These are phyloP conservation scores for Alentia gelatinosa DNA, from an alignment of 2,888 invertebrate species.

Conservation along the genomic window DNA sequence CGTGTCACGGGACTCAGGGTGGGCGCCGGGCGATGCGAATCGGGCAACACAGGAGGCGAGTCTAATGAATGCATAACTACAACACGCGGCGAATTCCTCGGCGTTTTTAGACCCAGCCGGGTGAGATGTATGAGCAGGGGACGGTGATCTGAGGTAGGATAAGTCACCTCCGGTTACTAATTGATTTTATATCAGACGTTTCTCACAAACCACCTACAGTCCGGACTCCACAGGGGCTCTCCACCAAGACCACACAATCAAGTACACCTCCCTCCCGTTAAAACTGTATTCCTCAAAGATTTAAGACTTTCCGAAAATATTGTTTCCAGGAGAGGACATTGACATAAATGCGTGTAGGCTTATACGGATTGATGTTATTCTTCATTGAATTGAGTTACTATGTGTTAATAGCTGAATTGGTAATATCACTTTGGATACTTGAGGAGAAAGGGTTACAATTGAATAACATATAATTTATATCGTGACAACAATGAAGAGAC, in stretches of 20 bases:
- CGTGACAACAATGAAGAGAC: not conserved
- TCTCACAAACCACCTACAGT: not conserved
- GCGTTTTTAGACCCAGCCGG: not conserved
- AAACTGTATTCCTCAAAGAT: no score
- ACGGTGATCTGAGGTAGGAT: not conserved
- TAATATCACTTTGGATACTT: not conserved
- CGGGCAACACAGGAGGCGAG: no score
- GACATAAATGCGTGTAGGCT: no score
- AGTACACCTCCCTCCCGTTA: no score
- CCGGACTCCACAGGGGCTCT: not conserved
- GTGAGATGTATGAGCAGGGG: not conserved
- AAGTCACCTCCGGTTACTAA: constrained; percentile 24
- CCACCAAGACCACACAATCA: not conserved
- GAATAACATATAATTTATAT: not conserved
- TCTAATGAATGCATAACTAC: no score
- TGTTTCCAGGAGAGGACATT: no score
- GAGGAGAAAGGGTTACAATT: not conserved
- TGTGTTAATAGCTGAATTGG: no score
- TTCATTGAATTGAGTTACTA: no score
- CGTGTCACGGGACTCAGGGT: no score
- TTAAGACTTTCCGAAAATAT: no score
- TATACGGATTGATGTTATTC: no score
- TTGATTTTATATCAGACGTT: not conserved
- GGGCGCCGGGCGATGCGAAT: no score
- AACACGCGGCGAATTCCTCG: not conserved